Evolutionary conservation across 2,113 vertebrate species (phyloP), one percentile per base, ranked within the genome.

Genomic region (Paramormyrops kingsleyae): DNA sequence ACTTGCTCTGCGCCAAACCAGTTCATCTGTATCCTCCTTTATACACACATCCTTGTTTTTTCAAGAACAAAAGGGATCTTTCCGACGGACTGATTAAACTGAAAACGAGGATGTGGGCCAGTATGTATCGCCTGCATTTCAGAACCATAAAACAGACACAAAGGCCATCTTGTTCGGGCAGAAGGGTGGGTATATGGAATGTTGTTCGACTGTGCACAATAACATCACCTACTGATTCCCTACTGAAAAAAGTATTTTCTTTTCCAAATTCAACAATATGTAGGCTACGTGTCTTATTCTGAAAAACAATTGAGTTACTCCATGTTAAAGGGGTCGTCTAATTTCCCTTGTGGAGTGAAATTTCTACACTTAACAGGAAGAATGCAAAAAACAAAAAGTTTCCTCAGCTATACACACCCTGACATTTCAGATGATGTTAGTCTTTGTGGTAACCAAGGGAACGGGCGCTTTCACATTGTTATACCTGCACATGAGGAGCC

Each of bases 61-160:
- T 9, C 31, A 47, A 47, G 62, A 70, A 88, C 87, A 88, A 88
- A 88, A 59, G 44, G 87, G 39, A 70, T 74, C n/a, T 47, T 70
- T 74, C 87, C 39, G 39, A 47, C 0, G 15, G 24, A 59, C 31
- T 88, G 27, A 88, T 21, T 56, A 62, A 53, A 52, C 56, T 7
- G 8, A 46, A 84, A 84, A 47, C 1, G 2, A 21, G 87, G 44
- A 47, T 42, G 12, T 27, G 42, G 50, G 59, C 62, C 87, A 70
- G 44, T 66, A n/a, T 66, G 85, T 39, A 53, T 53, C 27, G 31
- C 15, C n/a, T 87, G 85, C 31, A 70, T 88, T 88, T 27, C 42
- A 50, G 10, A 70, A 70, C 10, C 5, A 88, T 46, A 66, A 88
- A 88, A 6, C 24, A 66, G 12, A 88, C 35, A 88, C 62, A 74